Evolutionary conservation across 1,140 invertebrate genomes (phyloP), one percentile per base, ranked within the genome.

Genomic region (Eufriesea mexicana): DNA sequence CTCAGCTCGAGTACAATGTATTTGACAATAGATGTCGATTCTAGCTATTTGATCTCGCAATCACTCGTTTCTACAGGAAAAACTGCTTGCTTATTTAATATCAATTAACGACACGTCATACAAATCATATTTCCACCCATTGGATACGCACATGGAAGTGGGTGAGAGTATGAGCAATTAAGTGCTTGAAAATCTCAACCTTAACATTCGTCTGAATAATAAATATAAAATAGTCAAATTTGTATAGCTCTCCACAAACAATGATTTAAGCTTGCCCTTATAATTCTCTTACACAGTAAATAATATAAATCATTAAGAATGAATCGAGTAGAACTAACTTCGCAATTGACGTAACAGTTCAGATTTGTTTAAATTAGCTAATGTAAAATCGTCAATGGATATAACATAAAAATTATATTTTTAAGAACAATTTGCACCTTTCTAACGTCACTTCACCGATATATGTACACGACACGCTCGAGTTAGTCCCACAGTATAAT

Each of bases 1-100:
- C 23, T 57, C 49, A 20, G 55, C 42, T 49, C 55, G 71, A 75
- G 20, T 81, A 81, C 51, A 81, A 57, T 67, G 47, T 75, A 66
- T 67, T 67, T 75, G 51, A 74, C 61, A 57, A 23, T 12, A 2
- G 6, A 35, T 62, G 49, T 51, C 5, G 45, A 28, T 6, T 54
- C 77, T 25, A 42, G 54, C 10, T 35, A 49, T 28, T 20, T 20
- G 12, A 62, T 35, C 8, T 4, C 10, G 6, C 7, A 35, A 25
- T 57, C 9, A 75, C 49, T 57, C 25, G 23, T 66, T 74, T 35
- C 55, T 66, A 75, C 20, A 67, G n/a, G n/a, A 61, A 42, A n/a
- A n/a, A n/a, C 2, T 20, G 1, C 25, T 7, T 61, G 47, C 47
- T 12, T 23, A 51, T 54, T n/a, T 18, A 6, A 35, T 66, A 2